Evolutionary conservation across 2,113 vertebrate genomes (phyloP), one percentile per base, ranked within the genome.

Genomic region (Ia io): DNA sequence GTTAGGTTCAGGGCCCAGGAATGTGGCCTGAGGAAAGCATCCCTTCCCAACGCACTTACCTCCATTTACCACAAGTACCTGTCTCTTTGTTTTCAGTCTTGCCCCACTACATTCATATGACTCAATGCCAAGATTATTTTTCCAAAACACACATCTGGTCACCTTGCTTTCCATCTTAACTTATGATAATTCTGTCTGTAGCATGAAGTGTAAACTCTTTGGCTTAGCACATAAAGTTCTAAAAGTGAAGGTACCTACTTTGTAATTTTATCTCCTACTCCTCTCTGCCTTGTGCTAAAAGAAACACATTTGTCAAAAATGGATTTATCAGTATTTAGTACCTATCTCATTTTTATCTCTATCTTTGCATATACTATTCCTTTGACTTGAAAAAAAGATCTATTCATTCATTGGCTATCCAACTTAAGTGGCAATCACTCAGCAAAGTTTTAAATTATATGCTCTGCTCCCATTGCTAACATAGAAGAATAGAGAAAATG

Each of bases 391-490:
- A 53, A 73, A 74, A 73, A 69, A n/a, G 20, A 47, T 32, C 76
- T 42, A 14, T 51, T 67, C 32, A 49, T 86, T 93, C 23, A 73
- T n/a, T 76, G 61, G 4, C n/a, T 80, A 53, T 30, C 49, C 42
- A 94, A 94, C 88, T 91, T 53, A 91, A 94, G 84, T 49, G 28
- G 17, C 69, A 89, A n/a, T 76, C n/a, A 91, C 32, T 94, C 44
- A 77, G 30, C 37, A 87, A 92, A 85, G 32, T 59, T 82, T 35
- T 84, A 37, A 93, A 40, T 69, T 79, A 53, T 87, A 23, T 13
- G 53, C 49, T 78, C 37, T 86, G 30, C 14, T 84, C 61, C 37
- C 42, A 89, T 5, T 89, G 23, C 74, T 85, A 89, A 88, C n/a
- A 47, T 9, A 88, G 28, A 71, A 7, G 18, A 56, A 76, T 6